A percentile compares a stretch with the other conserved stretches of the same genome.
phyloP scores from a whole-genome alignment of 2,888 invertebrate species.

The Notodonta ziczac region DNA sequence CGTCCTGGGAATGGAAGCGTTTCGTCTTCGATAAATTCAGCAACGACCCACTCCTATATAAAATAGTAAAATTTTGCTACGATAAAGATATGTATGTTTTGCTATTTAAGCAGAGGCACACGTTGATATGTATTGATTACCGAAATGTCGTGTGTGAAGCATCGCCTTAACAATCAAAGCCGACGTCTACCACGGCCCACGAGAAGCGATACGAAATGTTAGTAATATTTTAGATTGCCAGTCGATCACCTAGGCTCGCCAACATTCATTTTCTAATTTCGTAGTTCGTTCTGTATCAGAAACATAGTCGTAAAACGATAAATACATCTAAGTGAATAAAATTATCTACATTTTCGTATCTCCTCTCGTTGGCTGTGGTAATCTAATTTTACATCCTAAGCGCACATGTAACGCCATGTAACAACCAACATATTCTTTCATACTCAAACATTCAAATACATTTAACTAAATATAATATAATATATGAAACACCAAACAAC shows the following conservation, averaged over 20 bases:
- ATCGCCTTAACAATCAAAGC: constrained; percentile 77
- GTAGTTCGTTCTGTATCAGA: too few species aligned
- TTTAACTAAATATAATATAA: constrained; percentile 44
- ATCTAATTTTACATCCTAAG: constrained; percentile 47
- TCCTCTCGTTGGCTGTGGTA: too few species aligned
- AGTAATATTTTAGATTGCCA: too few species aligned
- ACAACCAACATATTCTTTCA: constrained; percentile 35
- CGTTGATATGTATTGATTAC: constrained; percentile 80
- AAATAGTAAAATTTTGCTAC: constrained; percentile 77
- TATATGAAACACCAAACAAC: constrained; percentile 42
- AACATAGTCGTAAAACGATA: too few species aligned
- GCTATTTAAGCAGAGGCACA: constrained; percentile 83
- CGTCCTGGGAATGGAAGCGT: too few species aligned
- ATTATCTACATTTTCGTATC: too few species aligned
- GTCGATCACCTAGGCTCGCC: too few species aligned
- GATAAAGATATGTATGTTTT: constrained; percentile 78
- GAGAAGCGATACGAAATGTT: too few species aligned
- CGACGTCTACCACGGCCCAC: constrained; percentile 31
- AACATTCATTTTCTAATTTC: too few species aligned
- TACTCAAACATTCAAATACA: constrained; percentile 45
- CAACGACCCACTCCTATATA: too few species aligned
- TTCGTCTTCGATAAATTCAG: too few species aligned
- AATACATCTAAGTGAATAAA: too few species aligned
- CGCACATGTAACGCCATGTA: constrained; percentile 44
- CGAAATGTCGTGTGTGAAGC: constrained; percentile 64